Percentiles rank a stretch among this genome's conserved stretches.
These are phyloP conservation scores for Lemur catta DNA, from an alignment of 2,797 vertebrate species.

Conservation along the genomic window DNA sequence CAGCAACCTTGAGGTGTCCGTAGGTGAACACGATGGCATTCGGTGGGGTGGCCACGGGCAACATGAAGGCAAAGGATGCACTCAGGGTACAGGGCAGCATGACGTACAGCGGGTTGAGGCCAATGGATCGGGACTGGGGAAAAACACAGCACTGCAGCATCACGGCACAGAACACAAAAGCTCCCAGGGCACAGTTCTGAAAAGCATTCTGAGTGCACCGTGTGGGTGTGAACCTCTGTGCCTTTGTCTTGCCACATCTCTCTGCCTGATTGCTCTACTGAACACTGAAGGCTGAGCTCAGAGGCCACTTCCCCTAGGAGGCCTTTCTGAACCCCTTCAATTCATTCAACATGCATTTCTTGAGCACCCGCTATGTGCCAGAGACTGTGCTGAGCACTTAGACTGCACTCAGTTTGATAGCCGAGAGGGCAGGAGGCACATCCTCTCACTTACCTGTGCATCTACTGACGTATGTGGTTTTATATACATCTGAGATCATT, in stretches of 20 bases:
- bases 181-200: accelerated
- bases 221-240: neutral
- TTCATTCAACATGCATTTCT: neutral
- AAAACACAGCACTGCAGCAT: neutral
- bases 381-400: neutral
- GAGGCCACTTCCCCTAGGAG: neutral
- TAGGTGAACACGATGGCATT: constrained; percentile 98
- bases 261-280: neutral
- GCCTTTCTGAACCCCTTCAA: neutral
- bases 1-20: constrained; percentile 92
- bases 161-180: neutral
- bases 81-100: constrained; percentile 97
- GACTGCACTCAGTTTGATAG: neutral
- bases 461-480: neutral
- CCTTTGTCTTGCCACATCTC: neutral
- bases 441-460: neutral
- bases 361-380: neutral
- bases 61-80: constrained; percentile 97
- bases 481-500: neutral
- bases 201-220: neutral
- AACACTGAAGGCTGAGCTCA: neutral
- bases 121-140: constrained; percentile 90
- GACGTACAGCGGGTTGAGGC: constrained; percentile 94
- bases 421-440: neutral
- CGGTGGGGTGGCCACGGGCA: constrained; percentile 96